Percentiles rank a stretch among this genome's conserved stretches.
Conservation (phyloP, 2,797 vertebrate genomes). For the Tapirus indicus region DNA sequence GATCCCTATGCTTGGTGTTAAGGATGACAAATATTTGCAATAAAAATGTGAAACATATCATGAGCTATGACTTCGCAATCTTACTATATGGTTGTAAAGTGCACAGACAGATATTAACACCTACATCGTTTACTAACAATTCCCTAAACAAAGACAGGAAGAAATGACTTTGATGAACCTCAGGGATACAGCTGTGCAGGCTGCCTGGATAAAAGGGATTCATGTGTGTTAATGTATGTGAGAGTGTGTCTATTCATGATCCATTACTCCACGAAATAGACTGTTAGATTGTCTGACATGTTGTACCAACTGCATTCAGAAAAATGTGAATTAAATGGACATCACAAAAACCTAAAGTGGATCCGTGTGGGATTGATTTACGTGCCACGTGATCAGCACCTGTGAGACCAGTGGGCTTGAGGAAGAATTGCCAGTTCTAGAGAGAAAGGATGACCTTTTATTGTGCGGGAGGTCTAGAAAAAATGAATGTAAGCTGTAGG, state of each 20-base stretch:
- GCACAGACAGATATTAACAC: background rate
- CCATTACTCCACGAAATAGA: background rate
- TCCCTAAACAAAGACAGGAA: background rate
- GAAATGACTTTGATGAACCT: background rate
- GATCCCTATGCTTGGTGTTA: background rate
- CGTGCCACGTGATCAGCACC: background rate
- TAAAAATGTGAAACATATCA: background rate
- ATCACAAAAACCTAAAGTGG: background rate
- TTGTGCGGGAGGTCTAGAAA: background rate
- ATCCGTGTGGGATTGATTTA: background rate
- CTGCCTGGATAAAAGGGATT: background rate
- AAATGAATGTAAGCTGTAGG: background rate
- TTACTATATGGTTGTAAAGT: background rate
- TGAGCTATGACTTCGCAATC: background rate
- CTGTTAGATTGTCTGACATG: background rate
- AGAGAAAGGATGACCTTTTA: constrained; percentile 6
- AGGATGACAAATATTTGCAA: background rate
- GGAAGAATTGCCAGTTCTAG: background rate
- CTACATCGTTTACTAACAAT: background rate
- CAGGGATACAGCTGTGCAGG: background rate
- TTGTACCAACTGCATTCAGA: background rate
- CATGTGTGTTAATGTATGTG: background rate
- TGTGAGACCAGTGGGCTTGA: background rate
- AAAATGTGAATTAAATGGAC: background rate
- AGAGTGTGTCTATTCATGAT: background rate